These are phyloP conservation scores for Panulirus ornatus DNA, from an alignment of 1,140 invertebrate genomes.

Conservation along the genomic window DNA sequence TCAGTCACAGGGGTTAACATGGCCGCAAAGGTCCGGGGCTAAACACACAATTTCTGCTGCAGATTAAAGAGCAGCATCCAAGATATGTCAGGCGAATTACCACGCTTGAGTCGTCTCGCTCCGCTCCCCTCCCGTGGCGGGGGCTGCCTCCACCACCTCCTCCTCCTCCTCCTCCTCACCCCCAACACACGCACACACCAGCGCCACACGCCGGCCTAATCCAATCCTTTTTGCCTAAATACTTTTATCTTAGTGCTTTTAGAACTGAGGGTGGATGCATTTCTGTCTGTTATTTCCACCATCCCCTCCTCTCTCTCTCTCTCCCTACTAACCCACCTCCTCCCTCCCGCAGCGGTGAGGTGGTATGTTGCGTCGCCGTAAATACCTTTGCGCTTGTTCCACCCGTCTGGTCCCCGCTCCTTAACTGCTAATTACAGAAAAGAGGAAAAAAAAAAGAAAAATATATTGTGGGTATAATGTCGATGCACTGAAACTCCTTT, in stretches of 20 bases:
- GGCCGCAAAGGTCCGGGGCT: slow-evolving; percentile 32
- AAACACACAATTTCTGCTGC: slow-evolving; percentile 51
- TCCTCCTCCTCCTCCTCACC: neutral
- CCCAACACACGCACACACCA: too few relatives aligned
- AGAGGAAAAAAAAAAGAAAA: too few relatives aligned
- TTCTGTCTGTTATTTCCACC: neutral
- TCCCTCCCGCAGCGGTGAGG: too few relatives aligned
- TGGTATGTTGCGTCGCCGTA: too few relatives aligned
- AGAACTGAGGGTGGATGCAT: too few relatives aligned
- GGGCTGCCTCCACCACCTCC: neutral
- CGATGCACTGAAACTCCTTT: neutral
- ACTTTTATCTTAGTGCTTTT: too few relatives aligned
- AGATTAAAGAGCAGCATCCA: slow-evolving; percentile 51
- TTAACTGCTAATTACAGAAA: too few relatives aligned
- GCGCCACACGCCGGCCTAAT: too few relatives aligned
- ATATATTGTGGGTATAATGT: too few relatives aligned
- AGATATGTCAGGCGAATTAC: slow-evolving; percentile 37
- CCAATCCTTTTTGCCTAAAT: too few relatives aligned
- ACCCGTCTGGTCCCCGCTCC: too few relatives aligned
- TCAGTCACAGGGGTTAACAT: slow-evolving; percentile 21
- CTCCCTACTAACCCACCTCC: neutral
- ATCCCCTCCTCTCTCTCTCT: neutral
- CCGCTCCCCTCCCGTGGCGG: neutral
- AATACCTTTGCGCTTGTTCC: too few relatives aligned
- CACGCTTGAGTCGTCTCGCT: slow-evolving; percentile 43